Base-by-base conservation (phyloP, 92 coral and sea anemone species). In the Muricea muricata region DNA sequence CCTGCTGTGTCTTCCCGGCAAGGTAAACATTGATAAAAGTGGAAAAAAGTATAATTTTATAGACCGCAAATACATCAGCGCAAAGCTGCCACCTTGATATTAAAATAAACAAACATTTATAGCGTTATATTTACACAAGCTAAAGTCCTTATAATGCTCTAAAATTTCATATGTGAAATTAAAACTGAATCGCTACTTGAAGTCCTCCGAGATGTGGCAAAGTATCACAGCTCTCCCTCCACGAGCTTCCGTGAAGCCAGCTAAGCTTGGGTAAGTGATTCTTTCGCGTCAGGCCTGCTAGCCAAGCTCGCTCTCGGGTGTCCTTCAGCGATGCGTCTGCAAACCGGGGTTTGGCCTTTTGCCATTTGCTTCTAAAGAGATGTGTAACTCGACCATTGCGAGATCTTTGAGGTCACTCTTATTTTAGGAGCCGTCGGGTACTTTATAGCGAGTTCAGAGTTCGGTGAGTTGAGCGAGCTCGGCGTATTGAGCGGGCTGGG, bases 331-430 rank as follows among this genome's bases (percentile, higher is more conserved):
- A 52, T 76, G 79, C 60, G 52, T 17, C 24, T 14, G 18, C 25
- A 37, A n/a, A 7, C 25, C 75, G 32, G n/a, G 75, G n/a, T n/a
- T 61, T 73, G 79, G 76, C 55, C 39, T 8, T 12, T 50, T 70
- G 76, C 76, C 55, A 37, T 70, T 48, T 34, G n/a, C n/a, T 12
- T 45, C 52, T 78, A 78, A 34, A 78, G 71, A 18, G 83, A 78
- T 32, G 83, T 78, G 71, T 78, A 78, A 57, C 83, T 78, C 0
- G 83, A 78, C 83, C 83, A 78, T 78, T 78, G 83, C 1, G 83
- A 78, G 52, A 78, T 78, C 35, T 78, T 78, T 24, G 83, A 78
- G 23, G 83, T 78, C 30, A 78, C 83, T 58, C 41, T 78, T 32
- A 78, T 78, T 61, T 58, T 78, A 17, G 71, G 70, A 20, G 55